phyloP scores from a whole-genome alignment of 2,113 vertebrate genomes.

The Saimiri boliviensis region DNA sequence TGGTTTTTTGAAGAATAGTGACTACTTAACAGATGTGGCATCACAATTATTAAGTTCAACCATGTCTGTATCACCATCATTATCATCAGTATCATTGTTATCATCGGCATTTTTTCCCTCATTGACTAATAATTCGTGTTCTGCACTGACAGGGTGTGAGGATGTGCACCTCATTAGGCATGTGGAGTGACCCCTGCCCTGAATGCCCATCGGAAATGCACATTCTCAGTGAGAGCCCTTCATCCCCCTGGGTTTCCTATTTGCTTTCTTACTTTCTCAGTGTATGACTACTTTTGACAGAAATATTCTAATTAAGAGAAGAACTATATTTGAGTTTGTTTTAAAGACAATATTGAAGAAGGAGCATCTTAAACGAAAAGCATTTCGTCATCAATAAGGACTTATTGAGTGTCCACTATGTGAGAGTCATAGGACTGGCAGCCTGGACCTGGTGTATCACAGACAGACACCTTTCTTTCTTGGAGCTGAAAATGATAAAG shows the following conservation, averaged over 20 bases:
- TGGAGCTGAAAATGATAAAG: background rate
- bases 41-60: background rate
- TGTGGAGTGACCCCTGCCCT: background rate
- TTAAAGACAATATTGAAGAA: background rate
- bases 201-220: background rate
- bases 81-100: background rate
- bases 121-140: background rate
- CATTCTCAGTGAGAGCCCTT: background rate
- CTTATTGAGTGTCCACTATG: fast-evolving
- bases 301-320: background rate
- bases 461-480: background rate
- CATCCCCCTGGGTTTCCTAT: background rate
- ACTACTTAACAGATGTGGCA: background rate
- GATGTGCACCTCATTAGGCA: background rate
- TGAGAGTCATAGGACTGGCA: fast-evolving
- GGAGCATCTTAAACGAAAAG: background rate
- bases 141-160: background rate
- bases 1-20: background rate
- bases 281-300: background rate
- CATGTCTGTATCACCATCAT: background rate
- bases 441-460: background rate
- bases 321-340: background rate
- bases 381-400: background rate
- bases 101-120: background rate
- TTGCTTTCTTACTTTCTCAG: background rate